Conservation (phyloP, 2,888 invertebrate species). For the Danaus chrysippus region DNA sequence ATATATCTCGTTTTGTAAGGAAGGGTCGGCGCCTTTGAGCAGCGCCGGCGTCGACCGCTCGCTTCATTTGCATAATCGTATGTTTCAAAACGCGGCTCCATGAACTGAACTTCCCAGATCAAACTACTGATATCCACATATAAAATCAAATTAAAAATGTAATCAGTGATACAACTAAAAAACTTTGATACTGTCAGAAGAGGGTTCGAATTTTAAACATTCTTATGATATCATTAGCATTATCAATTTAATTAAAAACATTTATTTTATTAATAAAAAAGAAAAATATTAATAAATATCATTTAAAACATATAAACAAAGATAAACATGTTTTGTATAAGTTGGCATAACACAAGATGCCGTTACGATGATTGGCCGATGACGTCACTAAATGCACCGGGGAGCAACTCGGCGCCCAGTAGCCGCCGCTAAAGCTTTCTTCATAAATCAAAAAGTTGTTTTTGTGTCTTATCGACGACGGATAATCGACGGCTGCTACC, state of each 20-base stretch:
- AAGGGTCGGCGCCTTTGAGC: conserved; percentile 54
- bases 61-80: conserved; percentile 64
- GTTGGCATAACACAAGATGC: conserved; percentile 9
- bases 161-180: not conserved
- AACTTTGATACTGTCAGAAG: too few species aligned
- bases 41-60: conserved; percentile 37
- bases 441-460: conserved; percentile 78
- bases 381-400: conserved; percentile 50
- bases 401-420: conserved; percentile 62
- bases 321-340: conserved; percentile 7
- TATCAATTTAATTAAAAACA: not conserved
- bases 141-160: not conserved
- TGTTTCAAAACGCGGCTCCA: conserved; percentile 66
- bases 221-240: not conserved
- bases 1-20: conserved; percentile 54
- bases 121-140: conserved; percentile 32
- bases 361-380: conserved; percentile 22
- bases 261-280: not conserved
- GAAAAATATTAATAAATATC: not conserved
- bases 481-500: conserved; percentile 73
- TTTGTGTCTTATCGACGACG: conserved; percentile 72
- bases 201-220: not conserved
- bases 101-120: conserved; percentile 38
- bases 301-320: not conserved
- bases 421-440: conserved; percentile 69